These are phyloP conservation scores for Colinus virginianus DNA, from an alignment of 2,113 vertebrate species.

Conservation along the genomic window DNA sequence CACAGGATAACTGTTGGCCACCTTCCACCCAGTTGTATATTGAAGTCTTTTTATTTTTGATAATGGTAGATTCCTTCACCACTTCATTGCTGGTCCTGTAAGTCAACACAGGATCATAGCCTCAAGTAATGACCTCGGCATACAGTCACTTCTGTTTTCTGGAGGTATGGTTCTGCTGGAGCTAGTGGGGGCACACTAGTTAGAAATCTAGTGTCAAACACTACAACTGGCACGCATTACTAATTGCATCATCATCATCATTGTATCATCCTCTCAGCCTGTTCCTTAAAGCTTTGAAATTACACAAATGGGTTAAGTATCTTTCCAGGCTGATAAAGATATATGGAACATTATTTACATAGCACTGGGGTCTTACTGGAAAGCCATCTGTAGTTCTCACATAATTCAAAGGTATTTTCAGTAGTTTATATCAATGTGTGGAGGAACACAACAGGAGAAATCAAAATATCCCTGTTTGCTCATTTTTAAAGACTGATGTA, in stretches of 20 bases:
- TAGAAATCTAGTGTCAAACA: background rate
- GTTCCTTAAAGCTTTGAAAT: background rate
- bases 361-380: background rate
- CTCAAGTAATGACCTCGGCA: accelerated
- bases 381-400: background rate
- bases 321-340: background rate
- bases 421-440: background rate
- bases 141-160: background rate
- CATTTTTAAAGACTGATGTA: background rate
- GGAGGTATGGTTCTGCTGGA: background rate
- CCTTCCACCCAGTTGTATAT: background rate
- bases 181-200: background rate
- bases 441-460: background rate
- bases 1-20: background rate
- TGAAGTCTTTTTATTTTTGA: background rate
- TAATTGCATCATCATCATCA: background rate
- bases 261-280: background rate
- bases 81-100: background rate
- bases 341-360: background rate
- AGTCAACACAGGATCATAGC: background rate
- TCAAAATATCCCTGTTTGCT: background rate
- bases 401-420: conserved; percentile 31
- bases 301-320: background rate
- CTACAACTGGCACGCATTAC: background rate
- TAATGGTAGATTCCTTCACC: background rate